Evolutionary conservation across 2,113 vertebrate species (phyloP).

Genomic region (Aplodontia rufa): DNA sequence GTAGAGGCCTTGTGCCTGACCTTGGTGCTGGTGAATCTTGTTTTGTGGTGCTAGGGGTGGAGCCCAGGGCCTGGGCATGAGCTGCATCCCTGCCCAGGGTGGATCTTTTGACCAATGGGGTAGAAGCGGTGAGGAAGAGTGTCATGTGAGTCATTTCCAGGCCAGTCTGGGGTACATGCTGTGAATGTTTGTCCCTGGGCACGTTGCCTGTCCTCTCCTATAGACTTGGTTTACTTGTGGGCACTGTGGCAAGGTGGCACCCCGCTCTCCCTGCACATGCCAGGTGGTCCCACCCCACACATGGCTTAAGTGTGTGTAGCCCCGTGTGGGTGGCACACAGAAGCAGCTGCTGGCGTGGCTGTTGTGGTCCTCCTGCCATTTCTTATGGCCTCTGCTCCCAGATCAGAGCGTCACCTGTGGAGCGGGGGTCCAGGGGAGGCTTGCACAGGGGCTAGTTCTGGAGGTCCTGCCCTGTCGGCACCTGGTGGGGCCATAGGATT

Average conservation of each 20-base stretch:
- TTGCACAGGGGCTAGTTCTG: too few relatives aligned
- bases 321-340: fast-evolving
- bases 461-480: neutral
- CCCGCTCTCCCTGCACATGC: too few relatives aligned
- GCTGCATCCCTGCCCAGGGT: neutral
- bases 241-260: too few relatives aligned
- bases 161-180: neutral
- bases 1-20: too few relatives aligned
- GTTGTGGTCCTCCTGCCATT: neutral
- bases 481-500: neutral
- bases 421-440: too few relatives aligned
- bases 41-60: too few relatives aligned
- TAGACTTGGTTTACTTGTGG: neutral
- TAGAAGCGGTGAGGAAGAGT: neutral
- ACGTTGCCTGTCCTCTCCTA: neutral
- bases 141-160: neutral
- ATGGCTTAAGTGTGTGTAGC: neutral
- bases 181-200: neutral
- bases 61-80: too few relatives aligned
- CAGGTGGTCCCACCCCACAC: neutral
- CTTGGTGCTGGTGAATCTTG: too few relatives aligned
- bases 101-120: neutral
- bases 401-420: neutral
- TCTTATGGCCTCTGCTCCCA: neutral
- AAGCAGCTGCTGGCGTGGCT: too few relatives aligned